Evolutionary conservation across 1,140 invertebrate genomes (phyloP), one percentile per base, ranked within the genome.

Genomic region (Helicoverpa armigera): DNA sequence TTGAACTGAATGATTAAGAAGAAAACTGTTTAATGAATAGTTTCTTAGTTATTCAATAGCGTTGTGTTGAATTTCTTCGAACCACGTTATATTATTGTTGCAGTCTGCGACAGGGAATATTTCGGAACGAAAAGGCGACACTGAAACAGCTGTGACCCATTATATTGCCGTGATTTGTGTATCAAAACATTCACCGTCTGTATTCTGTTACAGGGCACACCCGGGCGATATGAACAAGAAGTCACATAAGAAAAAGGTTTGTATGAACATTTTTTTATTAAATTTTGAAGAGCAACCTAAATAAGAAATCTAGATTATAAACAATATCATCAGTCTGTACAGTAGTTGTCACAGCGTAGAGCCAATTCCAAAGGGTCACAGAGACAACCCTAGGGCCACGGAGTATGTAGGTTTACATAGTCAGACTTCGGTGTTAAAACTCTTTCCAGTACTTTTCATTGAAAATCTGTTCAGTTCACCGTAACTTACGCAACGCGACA

Each of bases 241-340:
- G 63, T 90, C 90, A 7, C 91, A 94, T 75, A 94, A 94, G 85
- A 94, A 94, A 83, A 94, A 94, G 91, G 92, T 93, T 81, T 9
- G 89, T 89, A 56, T 67, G 3, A 14, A 0, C 50, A 54, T 50
- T 48, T 43, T 2, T 67, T 67, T 18, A 9, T 12, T 50, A 35
- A 35, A 2, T 50, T 50, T 48, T 11, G 1, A 4, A 14, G 31
- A 4, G 5, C 0, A 5, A 14, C 7, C 14, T 12, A 14, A 31
- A 13, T 23, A 1, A 23, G 23, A 13, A 61, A 16, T n/a, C 14
- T 12, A 14, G 5, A 13, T n/a, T n/a, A n/a, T n/a, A 13, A 61
- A 16, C 3, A 56, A 18, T 7, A 35, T 35, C 35, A 35, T 35
- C 35, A 35, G 35, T 35, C 35, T 3, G 7, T 5, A 35, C 35